These are phyloP conservation scores for Syngnathus rostellatus DNA, from an alignment of 2,797 vertebrate genomes.

Conservation along the genomic window DNA sequence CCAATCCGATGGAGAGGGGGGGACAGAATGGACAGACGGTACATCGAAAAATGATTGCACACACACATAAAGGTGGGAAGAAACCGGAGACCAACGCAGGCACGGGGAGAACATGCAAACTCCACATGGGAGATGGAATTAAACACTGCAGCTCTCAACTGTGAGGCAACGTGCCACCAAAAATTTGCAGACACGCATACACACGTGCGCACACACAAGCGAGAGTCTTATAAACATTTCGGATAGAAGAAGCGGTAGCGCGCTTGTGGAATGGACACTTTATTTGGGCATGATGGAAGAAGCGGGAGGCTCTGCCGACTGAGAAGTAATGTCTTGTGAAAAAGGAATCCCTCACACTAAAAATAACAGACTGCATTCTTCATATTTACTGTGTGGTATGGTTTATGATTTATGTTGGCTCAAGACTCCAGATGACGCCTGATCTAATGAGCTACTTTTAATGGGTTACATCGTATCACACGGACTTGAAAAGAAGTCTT, in stretches of 20 bases:
- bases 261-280: constrained; percentile 70
- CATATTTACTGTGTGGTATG: constrained; percentile 23
- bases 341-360: constrained; percentile 45
- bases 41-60: not conserved
- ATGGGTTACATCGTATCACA: not conserved
- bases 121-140: too few relatives aligned
- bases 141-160: too few relatives aligned
- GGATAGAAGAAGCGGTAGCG: constrained; percentile 25
- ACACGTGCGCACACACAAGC: constrained; percentile 9
- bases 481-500: constrained; percentile 4
- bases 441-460: constrained; percentile 12
- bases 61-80: not conserved
- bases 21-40: constrained; percentile 8
- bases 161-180: too few relatives aligned
- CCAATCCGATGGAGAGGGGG: not conserved
- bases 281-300: constrained; percentile 78
- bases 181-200: too few relatives aligned
- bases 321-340: constrained; percentile 35
- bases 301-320: constrained; percentile 26
- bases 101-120: too few relatives aligned
- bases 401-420: constrained; percentile 25
- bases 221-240: constrained; percentile 69
- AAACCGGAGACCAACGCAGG: too few relatives aligned
- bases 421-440: constrained; percentile 2
- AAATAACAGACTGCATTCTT: constrained; percentile 29